Evolutionary conservation across 2,113 vertebrate species (phyloP), one percentile per base, ranked within the genome.

Genomic region (Pelecanoides urinatrix): DNA sequence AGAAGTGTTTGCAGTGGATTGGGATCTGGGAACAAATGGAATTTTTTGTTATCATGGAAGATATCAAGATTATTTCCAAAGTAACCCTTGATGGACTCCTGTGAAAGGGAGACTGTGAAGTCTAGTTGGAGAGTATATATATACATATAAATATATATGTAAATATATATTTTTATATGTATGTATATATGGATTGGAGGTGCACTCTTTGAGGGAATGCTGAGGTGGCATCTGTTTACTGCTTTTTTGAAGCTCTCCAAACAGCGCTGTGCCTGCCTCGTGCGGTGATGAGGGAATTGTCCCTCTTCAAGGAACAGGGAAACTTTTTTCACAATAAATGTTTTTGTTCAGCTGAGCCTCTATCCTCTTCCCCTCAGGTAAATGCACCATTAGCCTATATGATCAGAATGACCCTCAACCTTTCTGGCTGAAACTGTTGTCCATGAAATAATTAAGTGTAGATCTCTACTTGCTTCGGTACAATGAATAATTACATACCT

Each of bases 1-100:
- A 91, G 74, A 94, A 97, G 91, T 95, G 91, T 95, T 96, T 96
- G 83, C 84, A 70, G 49, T 7, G 4, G 53, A 79, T 11, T 75
- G 53, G 83, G 49, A 81, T 86, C 56, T 86, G 36, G 58, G 44
- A 93, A 68, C n/a, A 85, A 92, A 87, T 18, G 73, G 53, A 94
- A 55, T 61, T 82, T 88, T 92, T 90, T 81, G 63, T 65, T 97
- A 85, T 88, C 91, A 10, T 61, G 20, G 75, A 66, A 76, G 77
- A 91, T 76, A 91, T 44, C 52, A 74, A 91, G 88, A 92, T 94
- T 68, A 90, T 73, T 92, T 96, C 42, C 65, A 70, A 92, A 90
- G 47, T 82, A 94, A 71, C 70, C 45, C 62, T 75, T 62, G 40
- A 26, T 44, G 45, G 86, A 82, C 16, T 63, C 16, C 38, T 79